A percentile compares a stretch with the other conserved stretches of the same genome.
Evolutionary conservation across 2,797 vertebrate species (phyloP).

Genomic region (Anguilla obscura): DNA sequence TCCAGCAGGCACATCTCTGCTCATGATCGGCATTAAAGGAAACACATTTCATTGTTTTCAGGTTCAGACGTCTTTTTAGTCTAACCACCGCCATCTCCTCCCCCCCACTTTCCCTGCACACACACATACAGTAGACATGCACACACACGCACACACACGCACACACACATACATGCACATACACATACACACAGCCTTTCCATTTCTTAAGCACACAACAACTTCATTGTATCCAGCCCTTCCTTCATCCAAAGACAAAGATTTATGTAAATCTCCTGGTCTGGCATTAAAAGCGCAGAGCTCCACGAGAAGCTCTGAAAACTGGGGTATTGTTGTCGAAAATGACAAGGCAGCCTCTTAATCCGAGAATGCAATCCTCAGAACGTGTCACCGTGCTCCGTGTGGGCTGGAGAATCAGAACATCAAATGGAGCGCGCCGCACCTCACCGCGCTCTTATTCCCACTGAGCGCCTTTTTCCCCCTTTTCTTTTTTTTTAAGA

Average conservation of each 20-base stretch:
- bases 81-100: neutral
- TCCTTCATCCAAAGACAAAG: constrained; percentile 84
- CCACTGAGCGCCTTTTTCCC: constrained; percentile 49
- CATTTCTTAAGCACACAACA: constrained; percentile 72
- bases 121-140: constrained; percentile 37
- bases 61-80: constrained; percentile 13
- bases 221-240: constrained; percentile 77
- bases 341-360: constrained; percentile 83
- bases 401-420: constrained; percentile 75
- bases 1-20: neutral
- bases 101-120: constrained; percentile 13
- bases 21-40: constrained; percentile 8
- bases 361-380: constrained; percentile 82
- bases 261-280: constrained; percentile 83
- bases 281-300: constrained; percentile 72
- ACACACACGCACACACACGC: constrained; percentile 35
- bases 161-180: constrained; percentile 33
- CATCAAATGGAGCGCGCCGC: constrained; percentile 71
- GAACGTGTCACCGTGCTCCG: constrained; percentile 78
- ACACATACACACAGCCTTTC: constrained; percentile 37
- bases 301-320: constrained; percentile 78
- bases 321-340: constrained; percentile 80
- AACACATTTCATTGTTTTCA: constrained; percentile 12
- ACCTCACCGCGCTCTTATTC: constrained; percentile 66
- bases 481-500: constrained; percentile 52